A percentile compares a stretch with the other conserved stretches of the same genome.
phyloP scores from a whole-genome alignment of 2,888 invertebrate genomes.

The Dicyrtoma fusca region DNA sequence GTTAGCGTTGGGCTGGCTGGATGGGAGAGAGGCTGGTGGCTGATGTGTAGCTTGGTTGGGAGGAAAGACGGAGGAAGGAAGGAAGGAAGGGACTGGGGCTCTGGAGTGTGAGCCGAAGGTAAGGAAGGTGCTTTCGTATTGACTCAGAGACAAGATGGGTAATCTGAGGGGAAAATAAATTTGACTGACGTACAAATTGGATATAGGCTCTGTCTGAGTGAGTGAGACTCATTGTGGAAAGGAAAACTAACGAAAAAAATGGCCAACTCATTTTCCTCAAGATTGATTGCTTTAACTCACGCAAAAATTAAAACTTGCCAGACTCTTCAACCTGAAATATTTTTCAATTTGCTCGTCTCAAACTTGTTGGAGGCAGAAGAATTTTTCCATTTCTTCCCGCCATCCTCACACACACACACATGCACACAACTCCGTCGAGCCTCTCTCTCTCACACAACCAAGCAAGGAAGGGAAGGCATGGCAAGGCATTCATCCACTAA shows the following conservation, averaged over 20 bases:
- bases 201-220: constrained; percentile 20
- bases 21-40: not conserved
- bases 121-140: constrained; percentile 14
- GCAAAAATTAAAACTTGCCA: constrained; percentile 56
- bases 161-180: constrained; percentile 41
- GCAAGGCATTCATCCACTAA: constrained; percentile 38
- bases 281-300: constrained; percentile 56
- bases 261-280: constrained; percentile 55
- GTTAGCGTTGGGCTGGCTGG: too few relatives aligned
- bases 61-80: not conserved
- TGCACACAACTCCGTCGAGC: not conserved
- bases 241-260: constrained; percentile 45
- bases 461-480: too few relatives aligned
- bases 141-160: constrained; percentile 32
- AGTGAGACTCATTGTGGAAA: constrained; percentile 5
- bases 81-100: constrained; percentile 3
- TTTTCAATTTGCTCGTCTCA: constrained; percentile 28
- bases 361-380: constrained; percentile 15
- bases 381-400: constrained; percentile 24
- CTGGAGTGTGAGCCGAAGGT: not conserved
- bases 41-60: not conserved
- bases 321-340: constrained; percentile 30
- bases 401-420: constrained; percentile 15
- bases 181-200: constrained; percentile 44
- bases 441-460: not conserved